Evolutionary conservation across 2,797 vertebrate species (phyloP).

Genomic region (Psittacula echo): DNA sequence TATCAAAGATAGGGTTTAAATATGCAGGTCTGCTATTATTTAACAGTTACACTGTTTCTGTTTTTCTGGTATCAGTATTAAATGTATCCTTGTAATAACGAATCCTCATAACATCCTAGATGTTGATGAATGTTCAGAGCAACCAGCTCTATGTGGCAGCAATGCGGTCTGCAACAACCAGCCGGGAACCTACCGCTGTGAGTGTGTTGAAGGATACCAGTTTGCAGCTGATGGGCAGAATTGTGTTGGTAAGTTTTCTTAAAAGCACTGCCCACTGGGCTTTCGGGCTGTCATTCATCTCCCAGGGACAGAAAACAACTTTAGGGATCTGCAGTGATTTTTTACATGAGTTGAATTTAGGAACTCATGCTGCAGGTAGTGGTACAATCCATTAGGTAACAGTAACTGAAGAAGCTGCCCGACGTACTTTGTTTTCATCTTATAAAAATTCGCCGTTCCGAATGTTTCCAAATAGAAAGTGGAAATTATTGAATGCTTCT

Average conservation of each 20-base stretch:
- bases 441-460: not conserved
- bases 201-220: conserved; percentile 88
- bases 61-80: not conserved
- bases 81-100: not conserved
- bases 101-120: conserved; percentile 76
- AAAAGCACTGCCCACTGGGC: not conserved
- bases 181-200: conserved; percentile 93
- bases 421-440: not conserved
- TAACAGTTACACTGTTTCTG: not conserved
- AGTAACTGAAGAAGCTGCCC: not conserved
- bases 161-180: conserved; percentile 90
- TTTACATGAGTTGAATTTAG: not conserved
- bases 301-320: not conserved
- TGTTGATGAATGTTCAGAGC: conserved; percentile 91
- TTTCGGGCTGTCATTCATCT: not conserved
- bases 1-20: not conserved
- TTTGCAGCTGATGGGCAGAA: conserved; percentile 83
- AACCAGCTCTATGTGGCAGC: conserved; percentile 81
- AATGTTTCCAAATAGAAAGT: not conserved
- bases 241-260: conserved; percentile 85
- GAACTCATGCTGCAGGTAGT: not conserved
- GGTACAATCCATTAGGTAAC: not conserved
- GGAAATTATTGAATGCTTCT: not conserved
- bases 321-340: not conserved
- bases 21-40: not conserved